A percentile compares a stretch with the other conserved stretches of the same genome.
These are phyloP conservation scores for Dendrocincla tyrannina DNA, from an alignment of 2,797 vertebrate genomes.

Conservation along the genomic window DNA sequence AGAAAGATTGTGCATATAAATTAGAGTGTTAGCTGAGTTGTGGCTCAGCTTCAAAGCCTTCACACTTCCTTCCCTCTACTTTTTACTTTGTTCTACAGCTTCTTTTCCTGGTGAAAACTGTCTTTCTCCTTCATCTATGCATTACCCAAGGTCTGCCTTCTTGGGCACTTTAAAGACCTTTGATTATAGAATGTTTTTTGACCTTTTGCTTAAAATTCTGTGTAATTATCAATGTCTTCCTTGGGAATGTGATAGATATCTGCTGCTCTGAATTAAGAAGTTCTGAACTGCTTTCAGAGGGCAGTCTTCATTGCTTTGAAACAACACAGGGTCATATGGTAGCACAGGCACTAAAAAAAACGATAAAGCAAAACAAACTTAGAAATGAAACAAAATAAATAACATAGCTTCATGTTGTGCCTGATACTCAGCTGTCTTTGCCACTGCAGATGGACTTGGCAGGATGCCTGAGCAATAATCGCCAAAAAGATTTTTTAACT, in stretches of 20 bases:
- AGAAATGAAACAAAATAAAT: constrained; percentile 9
- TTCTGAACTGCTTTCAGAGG: background rate
- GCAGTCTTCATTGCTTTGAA: background rate
- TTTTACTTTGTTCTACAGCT: background rate
- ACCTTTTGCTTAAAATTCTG: background rate
- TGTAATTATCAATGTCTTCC: background rate
- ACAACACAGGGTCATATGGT: background rate
- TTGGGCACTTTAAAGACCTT: background rate
- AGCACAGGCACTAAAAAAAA: background rate
- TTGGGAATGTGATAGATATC: background rate
- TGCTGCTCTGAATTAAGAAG: background rate
- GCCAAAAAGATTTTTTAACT: background rate
- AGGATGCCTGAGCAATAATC: background rate
- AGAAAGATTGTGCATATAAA: constrained; percentile 27
- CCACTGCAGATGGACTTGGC: constrained; percentile 42
- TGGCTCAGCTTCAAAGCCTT: constrained; percentile 44
- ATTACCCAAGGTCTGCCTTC: background rate
- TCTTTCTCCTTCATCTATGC: background rate
- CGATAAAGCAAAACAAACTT: background rate
- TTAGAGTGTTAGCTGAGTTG: constrained; percentile 8
- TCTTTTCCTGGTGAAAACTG: background rate
- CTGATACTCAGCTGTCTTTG: background rate
- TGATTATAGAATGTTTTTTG: background rate
- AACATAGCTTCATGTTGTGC: background rate
- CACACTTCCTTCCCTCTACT: constrained; percentile 13